A percentile compares a stretch with the other conserved stretches of the same genome.
These are phyloP conservation scores for Brachionus asplanchnoidis DNA, from an alignment of 1,140 invertebrate genomes.

Conservation along the genomic window DNA sequence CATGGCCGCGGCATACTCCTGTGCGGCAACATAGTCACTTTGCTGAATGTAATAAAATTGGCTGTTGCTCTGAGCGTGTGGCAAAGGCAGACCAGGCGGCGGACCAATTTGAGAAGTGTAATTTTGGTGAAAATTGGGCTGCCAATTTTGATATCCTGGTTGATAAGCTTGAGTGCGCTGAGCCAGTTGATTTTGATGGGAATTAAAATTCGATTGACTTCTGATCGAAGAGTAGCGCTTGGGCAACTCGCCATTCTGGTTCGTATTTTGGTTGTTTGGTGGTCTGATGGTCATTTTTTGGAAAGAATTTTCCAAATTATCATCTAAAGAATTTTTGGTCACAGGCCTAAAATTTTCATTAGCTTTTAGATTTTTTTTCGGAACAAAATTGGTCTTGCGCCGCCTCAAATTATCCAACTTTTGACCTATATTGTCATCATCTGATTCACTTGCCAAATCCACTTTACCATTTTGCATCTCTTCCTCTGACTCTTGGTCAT, in stretches of 20 bases:
- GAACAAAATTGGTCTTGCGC: background rate
- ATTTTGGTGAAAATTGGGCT: slow-evolving; percentile 25
- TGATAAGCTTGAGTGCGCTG: background rate
- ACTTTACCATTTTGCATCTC: background rate
- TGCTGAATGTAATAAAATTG: background rate
- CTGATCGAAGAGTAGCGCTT: slow-evolving; percentile 11
- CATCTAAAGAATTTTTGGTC: background rate
- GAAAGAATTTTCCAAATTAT: background rate
- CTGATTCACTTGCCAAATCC: background rate
- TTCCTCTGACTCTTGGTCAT: background rate
- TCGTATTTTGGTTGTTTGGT: background rate
- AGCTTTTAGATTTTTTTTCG: background rate
- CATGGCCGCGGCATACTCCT: slow-evolving; percentile 16
- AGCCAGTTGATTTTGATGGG: background rate
- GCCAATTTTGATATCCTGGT: background rate
- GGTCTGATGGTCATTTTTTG: background rate
- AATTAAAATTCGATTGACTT: background rate
- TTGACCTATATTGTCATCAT: background rate
- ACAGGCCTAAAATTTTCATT: background rate
- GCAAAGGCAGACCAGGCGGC: background rate
- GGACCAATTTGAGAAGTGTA: background rate
- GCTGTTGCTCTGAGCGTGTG: background rate
- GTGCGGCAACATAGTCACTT: background rate
- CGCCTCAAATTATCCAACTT: background rate
- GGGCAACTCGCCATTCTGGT: background rate